Evolutionary conservation across 1,140 invertebrate species (phyloP).

Genomic region (Drosophila dunni): DNA sequence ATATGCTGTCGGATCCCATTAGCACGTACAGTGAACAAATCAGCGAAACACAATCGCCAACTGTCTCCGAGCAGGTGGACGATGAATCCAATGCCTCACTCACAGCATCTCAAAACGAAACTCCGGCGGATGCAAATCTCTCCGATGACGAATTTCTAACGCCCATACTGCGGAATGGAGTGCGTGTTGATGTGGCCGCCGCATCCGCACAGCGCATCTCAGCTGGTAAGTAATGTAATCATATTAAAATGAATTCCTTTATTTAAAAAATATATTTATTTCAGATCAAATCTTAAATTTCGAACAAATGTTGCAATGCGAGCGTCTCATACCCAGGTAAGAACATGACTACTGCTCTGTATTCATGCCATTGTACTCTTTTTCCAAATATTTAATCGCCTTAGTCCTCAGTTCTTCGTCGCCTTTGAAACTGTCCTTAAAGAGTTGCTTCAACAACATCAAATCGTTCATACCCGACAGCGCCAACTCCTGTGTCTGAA

Average conservation of each 20-base stretch:
- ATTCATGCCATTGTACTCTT: constrained; percentile 8
- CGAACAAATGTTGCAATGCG: constrained; percentile 74
- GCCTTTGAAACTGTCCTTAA: constrained; percentile 41
- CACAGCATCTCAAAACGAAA: constrained; percentile 18
- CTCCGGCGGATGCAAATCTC: constrained; percentile 46
- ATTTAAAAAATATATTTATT: constrained; percentile 21
- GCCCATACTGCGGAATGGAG: constrained; percentile 72
- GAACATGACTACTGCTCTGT: background rate
- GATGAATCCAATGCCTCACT: background rate
- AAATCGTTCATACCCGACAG: constrained; percentile 35
- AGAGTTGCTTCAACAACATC: constrained; percentile 41
- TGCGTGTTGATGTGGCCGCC: constrained; percentile 69
- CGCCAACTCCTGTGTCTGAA: constrained; percentile 40
- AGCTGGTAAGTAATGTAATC: constrained; percentile 51
- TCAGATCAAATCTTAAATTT: constrained; percentile 77
- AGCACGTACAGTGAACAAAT: constrained; percentile 80
- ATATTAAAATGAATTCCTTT: background rate
- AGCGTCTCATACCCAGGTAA: constrained; percentile 76
- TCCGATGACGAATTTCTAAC: constrained; percentile 73
- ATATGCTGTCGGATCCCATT: constrained; percentile 83
- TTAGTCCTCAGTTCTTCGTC: background rate
- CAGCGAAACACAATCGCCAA: constrained; percentile 47
- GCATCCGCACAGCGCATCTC: constrained; percentile 67
- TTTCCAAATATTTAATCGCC: constrained; percentile 43
- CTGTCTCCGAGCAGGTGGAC: background rate